Evolutionary conservation across 2,113 vertebrate genomes (phyloP), one percentile per base, ranked within the genome.

Genomic region (Paradisaea rubra): DNA sequence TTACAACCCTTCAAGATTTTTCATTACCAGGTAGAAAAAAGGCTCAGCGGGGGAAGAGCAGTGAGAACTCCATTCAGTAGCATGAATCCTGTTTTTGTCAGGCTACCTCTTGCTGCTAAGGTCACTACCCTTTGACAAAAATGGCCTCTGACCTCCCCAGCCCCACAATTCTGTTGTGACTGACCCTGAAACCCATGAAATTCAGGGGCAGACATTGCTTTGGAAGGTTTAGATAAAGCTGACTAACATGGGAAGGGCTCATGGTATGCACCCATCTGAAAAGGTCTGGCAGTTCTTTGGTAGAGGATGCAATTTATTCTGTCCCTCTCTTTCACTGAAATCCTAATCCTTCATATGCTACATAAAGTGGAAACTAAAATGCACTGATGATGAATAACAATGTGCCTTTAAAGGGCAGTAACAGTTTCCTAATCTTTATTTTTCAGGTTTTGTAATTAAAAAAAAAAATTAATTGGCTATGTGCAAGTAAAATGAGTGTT

Each of bases 121-220:
- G 97, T 98, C 97, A 96, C 95, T 94, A 96, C 90, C 93, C 97
- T 98, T 97, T 97, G 97, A 98, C 96, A 97, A 96, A 94, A 85
- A 97, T 93, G 97, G 96, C 97, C 97, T 97, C 97, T 98, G 97
- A 97, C 97, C 97, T 96, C 95, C 53, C 57, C 93, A 97, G 91
- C 88, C 96, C 80, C 95, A 93, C 97, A 97, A 94, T 97, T 97
- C 97, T 97, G 95, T 97, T 96, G 95, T 94, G 97, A 96, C 96
- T 97, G 97, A 98, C 97, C 97, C 97, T 85, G 95, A 97, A 98
- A 96, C 89, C 97, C 97, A 97, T 97, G 97, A 98, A 97, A 98
- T 97, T 97, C 97, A 96, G 97, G 97, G 91, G 94, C 95, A 97
- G 96, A 96, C 97, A 93, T 88, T 96, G 94, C 95, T 97, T 95